A percentile compares a stretch with the other conserved stretches of the same genome.
Conservation (phyloP, 2,113 vertebrate species). For the Bolborhynchus lineola region DNA sequence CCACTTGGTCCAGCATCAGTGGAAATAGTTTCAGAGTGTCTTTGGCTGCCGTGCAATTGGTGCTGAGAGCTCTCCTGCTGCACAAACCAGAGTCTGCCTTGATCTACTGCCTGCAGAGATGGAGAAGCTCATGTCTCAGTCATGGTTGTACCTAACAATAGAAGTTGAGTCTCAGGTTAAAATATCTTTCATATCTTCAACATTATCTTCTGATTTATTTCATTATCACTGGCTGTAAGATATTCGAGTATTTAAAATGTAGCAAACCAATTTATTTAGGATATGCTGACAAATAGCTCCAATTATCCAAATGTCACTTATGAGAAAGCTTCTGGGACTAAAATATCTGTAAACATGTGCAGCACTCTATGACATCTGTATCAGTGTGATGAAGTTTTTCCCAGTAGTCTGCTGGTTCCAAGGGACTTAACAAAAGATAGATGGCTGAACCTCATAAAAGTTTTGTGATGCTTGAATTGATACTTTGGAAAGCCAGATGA, state of each 20-base stretch:
- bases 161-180: not conserved
- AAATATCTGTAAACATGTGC: not conserved
- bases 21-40: not conserved
- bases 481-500: not conserved
- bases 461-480: not conserved
- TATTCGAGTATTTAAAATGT: not conserved
- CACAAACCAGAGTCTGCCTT: not conserved
- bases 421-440: not conserved
- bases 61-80: not conserved
- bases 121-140: not conserved
- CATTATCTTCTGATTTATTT: not conserved
- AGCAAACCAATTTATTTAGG: not conserved
- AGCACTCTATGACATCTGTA: not conserved
- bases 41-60: fast-evolving
- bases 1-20: not conserved
- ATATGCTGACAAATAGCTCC: not conserved
- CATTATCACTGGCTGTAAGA: not conserved
- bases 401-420: not conserved
- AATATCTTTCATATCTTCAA: not conserved
- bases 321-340: not conserved
- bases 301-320: not conserved
- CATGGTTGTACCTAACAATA: not conserved
- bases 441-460: not conserved
- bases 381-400: not conserved
- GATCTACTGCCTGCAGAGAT: not conserved